These are phyloP conservation scores for Sinopyrophorus schimmeli DNA, from an alignment of 2,888 invertebrate species.

Conservation along the genomic window DNA sequence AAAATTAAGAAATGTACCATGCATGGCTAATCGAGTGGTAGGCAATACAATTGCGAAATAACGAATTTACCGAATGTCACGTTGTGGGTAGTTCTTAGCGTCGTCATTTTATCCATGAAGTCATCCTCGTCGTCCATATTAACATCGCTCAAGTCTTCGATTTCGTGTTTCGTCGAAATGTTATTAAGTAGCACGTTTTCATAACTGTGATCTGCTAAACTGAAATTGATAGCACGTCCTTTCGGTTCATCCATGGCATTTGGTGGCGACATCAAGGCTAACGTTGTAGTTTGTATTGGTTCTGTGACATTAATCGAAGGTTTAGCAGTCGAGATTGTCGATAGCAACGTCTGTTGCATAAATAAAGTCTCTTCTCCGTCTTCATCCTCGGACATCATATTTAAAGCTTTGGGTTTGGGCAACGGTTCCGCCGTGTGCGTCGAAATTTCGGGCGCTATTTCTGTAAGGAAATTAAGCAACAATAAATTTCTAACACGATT, in stretches of 20 bases:
- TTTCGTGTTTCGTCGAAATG: slow-evolving; percentile 31
- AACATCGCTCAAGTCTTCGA: slow-evolving; percentile 75
- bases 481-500: not conserved
- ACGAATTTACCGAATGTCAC: too few relatives aligned
- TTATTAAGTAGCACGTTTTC: slow-evolving; percentile 43
- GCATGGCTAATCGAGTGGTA: too few relatives aligned
- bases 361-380: slow-evolving; percentile 33
- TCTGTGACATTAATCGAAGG: slow-evolving; percentile 13
- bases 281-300: slow-evolving; percentile 7
- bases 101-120: slow-evolving; percentile 5
- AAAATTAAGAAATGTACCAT: too few relatives aligned
- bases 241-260: slow-evolving; percentile 40
- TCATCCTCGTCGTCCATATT: slow-evolving; percentile 72
- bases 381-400: slow-evolving; percentile 47
- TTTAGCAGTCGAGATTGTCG: slow-evolving; percentile 5
- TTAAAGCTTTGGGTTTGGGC: slow-evolving; percentile 42
- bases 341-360: slow-evolving; percentile 30
- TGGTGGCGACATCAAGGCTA: slow-evolving; percentile 1
- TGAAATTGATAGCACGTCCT: slow-evolving; percentile 51
- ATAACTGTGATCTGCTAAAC: slow-evolving; percentile 41
- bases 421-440: slow-evolving; percentile 38
- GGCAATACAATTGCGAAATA: too few relatives aligned
- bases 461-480: not conserved
- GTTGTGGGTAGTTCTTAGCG: not conserved
- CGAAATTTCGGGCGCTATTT: slow-evolving; percentile 4